Conservation (phyloP, 2,888 invertebrate genomes). For the Sesamia inferens region DNA sequence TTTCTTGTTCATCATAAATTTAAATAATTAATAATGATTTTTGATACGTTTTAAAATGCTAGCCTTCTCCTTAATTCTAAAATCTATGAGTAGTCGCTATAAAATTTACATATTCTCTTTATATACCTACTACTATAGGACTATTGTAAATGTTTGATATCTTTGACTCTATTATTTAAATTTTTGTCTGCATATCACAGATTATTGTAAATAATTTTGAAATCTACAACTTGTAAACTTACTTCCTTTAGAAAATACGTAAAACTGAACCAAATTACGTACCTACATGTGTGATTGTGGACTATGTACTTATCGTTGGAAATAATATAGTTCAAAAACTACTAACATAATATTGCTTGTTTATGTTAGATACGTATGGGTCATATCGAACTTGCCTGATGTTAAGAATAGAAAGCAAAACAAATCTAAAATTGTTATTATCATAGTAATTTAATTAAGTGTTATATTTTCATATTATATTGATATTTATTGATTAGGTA, state of each 20-base stretch:
- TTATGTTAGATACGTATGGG: conserved; percentile 33
- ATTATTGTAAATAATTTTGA: conserved; percentile 41
- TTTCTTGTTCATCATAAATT: conserved; percentile 6
- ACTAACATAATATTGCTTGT: conserved; percentile 34
- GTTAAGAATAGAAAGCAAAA: conserved; percentile 37
- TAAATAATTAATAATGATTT: conserved; percentile 24
- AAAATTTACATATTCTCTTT: conserved; percentile 7
- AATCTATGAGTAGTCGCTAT: conserved; percentile 11
- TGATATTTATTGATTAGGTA: conserved; percentile 35
- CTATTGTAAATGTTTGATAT: conserved; percentile 35
- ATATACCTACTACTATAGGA: conserved; percentile 5
- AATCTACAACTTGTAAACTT: conserved; percentile 29
- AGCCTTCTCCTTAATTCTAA: conserved; percentile 14
- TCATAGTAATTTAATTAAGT: conserved; percentile 30
- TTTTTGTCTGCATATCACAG: conserved; percentile 24
- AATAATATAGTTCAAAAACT: conserved; percentile 31
- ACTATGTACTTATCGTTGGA: conserved; percentile 48
- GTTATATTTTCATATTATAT: conserved; percentile 45
- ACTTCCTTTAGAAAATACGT: conserved; percentile 10
- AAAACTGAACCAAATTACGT: conserved; percentile 26
- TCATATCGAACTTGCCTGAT: conserved; percentile 64
- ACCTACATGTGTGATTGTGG: conserved; percentile 15
- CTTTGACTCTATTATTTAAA: background rate
- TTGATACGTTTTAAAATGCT: conserved; percentile 12
- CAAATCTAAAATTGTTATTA: conserved; percentile 34